A percentile compares a stretch with the other conserved stretches of the same genome.
These are phyloP conservation scores for Heliconius melpomene DNA, from an alignment of 1,140 invertebrate species.

Conservation along the genomic window DNA sequence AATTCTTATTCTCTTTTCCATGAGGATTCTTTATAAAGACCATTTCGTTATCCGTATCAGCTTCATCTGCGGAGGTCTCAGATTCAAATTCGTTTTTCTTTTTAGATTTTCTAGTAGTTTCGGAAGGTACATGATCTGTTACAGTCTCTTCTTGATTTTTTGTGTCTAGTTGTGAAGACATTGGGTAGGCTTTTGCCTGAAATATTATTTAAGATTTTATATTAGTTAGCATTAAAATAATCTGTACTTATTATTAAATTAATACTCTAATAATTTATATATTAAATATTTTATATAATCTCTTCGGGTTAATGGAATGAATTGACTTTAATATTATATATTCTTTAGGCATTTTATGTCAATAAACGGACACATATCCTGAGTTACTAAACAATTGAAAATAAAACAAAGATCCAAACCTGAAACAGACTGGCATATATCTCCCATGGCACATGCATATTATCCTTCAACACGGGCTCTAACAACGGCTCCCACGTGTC, in stretches of 20 bases:
- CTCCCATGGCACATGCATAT: slow-evolving; percentile 87
- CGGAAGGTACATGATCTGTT: slow-evolving; percentile 48
- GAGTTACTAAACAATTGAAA: too few relatives aligned
- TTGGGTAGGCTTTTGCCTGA: slow-evolving; percentile 84
- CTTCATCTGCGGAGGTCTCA: slow-evolving; percentile 84
- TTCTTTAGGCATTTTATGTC: too few relatives aligned
- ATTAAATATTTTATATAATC: too few relatives aligned
- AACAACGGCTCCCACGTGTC: slow-evolving; percentile 90
- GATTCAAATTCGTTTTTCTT: slow-evolving; percentile 78
- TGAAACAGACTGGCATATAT: slow-evolving; percentile 86
- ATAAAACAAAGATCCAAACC: slow-evolving; percentile 43
- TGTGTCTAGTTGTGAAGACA: slow-evolving; percentile 81
- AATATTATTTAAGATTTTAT: slow-evolving; percentile 45
- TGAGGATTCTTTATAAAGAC: slow-evolving; percentile 81
- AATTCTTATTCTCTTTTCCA: slow-evolving; percentile 65
- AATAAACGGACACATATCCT: too few relatives aligned
- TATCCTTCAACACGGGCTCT: slow-evolving; percentile 87
- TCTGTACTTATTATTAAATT: too few relatives aligned
- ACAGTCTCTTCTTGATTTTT: slow-evolving; percentile 60
- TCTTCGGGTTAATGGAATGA: too few relatives aligned
- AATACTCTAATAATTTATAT: too few relatives aligned
- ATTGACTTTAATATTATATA: too few relatives aligned
- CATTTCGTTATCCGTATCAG: slow-evolving; percentile 83
- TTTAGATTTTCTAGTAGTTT: slow-evolving; percentile 48
- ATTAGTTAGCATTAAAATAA: not conserved